These are phyloP conservation scores for Ormyrus rosae DNA, from an alignment of 2,888 invertebrate genomes.

Conservation along the genomic window DNA sequence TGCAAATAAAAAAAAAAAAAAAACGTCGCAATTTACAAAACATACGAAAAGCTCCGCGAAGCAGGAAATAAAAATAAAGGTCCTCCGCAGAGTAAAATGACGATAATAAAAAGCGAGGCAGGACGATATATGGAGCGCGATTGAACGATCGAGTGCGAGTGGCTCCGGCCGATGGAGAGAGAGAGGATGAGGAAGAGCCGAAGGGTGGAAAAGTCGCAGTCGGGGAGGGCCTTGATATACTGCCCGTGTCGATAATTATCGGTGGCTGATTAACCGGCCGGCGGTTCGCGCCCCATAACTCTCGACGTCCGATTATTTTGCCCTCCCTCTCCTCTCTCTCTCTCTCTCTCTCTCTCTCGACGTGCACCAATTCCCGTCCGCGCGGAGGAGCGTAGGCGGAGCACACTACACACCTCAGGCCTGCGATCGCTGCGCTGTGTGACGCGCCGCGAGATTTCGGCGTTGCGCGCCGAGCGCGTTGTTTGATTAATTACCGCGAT, in stretches of 20 bases:
- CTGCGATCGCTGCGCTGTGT: neutral
- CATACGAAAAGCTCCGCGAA: no score
- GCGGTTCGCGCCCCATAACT: slow-evolving; percentile 76
- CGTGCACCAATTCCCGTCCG: slow-evolving; percentile 70
- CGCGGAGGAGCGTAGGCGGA: slow-evolving; percentile 30
- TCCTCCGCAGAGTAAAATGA: no score
- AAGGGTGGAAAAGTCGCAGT: slow-evolving; percentile 27
- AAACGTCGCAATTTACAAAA: no score
- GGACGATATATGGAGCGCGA: no score
- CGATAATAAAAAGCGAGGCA: no score
- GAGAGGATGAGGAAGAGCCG: neutral
- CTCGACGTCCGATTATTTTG: slow-evolving; percentile 75
- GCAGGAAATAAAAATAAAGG: no score
- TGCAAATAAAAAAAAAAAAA: no score
- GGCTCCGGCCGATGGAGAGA: neutral
- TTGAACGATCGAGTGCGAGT: neutral
- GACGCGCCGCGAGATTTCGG: slow-evolving; percentile 32
- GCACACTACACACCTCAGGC: neutral
- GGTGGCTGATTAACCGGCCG: slow-evolving; percentile 68
- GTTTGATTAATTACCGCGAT: slow-evolving; percentile 58
- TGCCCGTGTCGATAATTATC: slow-evolving; percentile 76
- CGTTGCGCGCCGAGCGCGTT: slow-evolving; percentile 31
- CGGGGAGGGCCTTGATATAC: slow-evolving; percentile 71
- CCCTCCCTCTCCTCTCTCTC: slow-evolving; percentile 60
- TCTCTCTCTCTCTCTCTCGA: slow-evolving; percentile 34